Evolutionary conservation across 2,113 vertebrate genomes (phyloP).

Genomic region (Nibea coibor): DNA sequence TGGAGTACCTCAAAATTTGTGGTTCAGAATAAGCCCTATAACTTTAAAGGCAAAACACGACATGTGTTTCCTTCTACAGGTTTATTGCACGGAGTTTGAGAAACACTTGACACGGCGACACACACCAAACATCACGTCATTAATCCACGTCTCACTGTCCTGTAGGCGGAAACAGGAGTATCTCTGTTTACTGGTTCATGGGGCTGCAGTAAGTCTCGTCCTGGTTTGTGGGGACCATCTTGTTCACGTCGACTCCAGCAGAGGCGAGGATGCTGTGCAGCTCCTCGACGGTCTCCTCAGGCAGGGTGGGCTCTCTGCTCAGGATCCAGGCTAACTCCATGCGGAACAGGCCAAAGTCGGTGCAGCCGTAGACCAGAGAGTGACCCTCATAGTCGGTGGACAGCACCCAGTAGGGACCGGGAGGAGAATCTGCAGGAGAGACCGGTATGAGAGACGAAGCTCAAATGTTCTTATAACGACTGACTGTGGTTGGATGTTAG

Average conservation of each 20-base stretch:
- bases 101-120: not conserved
- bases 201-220: conserved; percentile 71
- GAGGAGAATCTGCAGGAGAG: conserved; percentile 75
- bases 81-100: conserved; percentile 44
- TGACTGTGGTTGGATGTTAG: not conserved
- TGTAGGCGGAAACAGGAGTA: conserved; percentile 4
- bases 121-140: not conserved
- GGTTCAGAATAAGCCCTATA: not conserved
- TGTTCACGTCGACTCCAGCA: conserved; percentile 71
- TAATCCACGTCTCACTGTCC: not conserved
- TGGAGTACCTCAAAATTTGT: not conserved
- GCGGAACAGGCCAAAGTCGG: conserved; percentile 78
- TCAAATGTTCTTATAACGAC: not conserved
- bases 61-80: conserved; percentile 1
- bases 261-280: conserved; percentile 83
- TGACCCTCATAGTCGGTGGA: conserved; percentile 87
- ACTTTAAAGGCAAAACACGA: conserved; percentile 2
- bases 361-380: conserved; percentile 88
- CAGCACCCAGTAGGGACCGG: conserved; percentile 86
- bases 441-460: not conserved
- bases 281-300: conserved; percentile 80
- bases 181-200: conserved; percentile 44
- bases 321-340: conserved; percentile 86
- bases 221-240: conserved; percentile 83
- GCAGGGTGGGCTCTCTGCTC: conserved; percentile 83